These are phyloP conservation scores for Pseudanteris insignis DNA, from an alignment of 2,888 invertebrate genomes.

Conservation along the genomic window DNA sequence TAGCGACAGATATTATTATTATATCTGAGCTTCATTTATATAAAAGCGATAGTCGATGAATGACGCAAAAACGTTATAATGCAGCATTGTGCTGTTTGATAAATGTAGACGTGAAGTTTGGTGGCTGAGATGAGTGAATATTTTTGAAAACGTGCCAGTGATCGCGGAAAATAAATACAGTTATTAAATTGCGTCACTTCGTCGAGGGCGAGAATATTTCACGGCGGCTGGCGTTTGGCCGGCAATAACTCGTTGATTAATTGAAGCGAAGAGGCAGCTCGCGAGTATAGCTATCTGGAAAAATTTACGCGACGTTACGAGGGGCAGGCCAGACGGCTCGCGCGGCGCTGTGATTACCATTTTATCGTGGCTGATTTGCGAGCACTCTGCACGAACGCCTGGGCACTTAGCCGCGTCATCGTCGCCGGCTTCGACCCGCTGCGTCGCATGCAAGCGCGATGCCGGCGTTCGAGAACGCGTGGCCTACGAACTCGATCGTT, in stretches of 20 bases:
- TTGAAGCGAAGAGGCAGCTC: constrained; percentile 27
- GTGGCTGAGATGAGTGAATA: no score
- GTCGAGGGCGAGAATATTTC: constrained; percentile 8
- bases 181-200: constrained; percentile 13
- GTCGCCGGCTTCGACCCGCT: no score
- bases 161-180: constrained; percentile 18
- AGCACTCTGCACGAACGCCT: constrained; percentile 56
- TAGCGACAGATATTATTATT: no score
- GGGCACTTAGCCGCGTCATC: constrained; percentile 40
- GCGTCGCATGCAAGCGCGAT: no score
- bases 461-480: no score
- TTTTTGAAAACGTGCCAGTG: no score
- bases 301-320: constrained; percentile 39
- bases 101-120: no score
- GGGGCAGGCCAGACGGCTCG: constrained; percentile 28
- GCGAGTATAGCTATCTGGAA: constrained; percentile 26
- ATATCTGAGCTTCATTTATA: no score
- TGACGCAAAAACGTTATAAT: no score
- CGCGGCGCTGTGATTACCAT: constrained; percentile 55
- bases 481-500: no score
- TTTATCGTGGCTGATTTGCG: constrained; percentile 62
- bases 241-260: constrained; percentile 17
- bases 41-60: no score
- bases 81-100: no score
- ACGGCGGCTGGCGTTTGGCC: background rate